Evolutionary conservation across 2,797 vertebrate genomes (phyloP).

Genomic region (Natrix natrix): DNA sequence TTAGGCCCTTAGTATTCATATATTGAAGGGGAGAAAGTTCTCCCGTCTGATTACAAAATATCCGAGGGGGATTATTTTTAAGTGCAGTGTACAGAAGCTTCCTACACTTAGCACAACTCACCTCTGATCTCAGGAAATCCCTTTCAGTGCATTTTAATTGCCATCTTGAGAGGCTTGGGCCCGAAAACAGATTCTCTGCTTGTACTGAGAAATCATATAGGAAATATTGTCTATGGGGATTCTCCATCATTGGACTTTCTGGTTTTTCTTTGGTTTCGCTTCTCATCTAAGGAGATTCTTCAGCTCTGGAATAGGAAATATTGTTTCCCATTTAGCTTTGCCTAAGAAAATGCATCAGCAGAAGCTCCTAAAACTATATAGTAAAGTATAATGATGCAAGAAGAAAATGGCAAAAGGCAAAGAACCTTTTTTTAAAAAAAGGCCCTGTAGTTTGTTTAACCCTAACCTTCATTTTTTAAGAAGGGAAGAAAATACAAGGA

Average conservation of each 20-base stretch:
- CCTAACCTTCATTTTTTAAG: not conserved
- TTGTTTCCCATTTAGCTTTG: not conserved
- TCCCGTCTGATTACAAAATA: not conserved
- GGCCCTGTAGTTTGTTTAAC: not conserved
- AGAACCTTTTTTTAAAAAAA: not conserved
- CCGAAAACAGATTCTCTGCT: not conserved
- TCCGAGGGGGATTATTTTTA: not conserved
- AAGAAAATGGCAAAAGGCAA: constrained; percentile 10
- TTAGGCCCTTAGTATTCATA: not conserved
- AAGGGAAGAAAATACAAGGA: not conserved
- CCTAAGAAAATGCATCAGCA: not conserved
- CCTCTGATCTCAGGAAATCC: not conserved
- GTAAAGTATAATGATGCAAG: not conserved
- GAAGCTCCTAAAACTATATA: not conserved
- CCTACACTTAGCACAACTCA: not conserved
- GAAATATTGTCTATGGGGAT: not conserved
- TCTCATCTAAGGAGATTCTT: too few relatives aligned
- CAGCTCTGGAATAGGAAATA: too few relatives aligned
- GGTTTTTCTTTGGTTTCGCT: too few relatives aligned
- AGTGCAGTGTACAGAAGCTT: not conserved
- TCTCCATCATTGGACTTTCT: too few relatives aligned
- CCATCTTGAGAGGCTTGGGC: not conserved
- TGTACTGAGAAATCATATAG: not conserved
- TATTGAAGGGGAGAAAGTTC: not conserved
- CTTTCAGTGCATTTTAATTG: not conserved